Evolutionary conservation across 2,113 vertebrate genomes (phyloP).

Genomic region (Circaetus cinerascens): DNA sequence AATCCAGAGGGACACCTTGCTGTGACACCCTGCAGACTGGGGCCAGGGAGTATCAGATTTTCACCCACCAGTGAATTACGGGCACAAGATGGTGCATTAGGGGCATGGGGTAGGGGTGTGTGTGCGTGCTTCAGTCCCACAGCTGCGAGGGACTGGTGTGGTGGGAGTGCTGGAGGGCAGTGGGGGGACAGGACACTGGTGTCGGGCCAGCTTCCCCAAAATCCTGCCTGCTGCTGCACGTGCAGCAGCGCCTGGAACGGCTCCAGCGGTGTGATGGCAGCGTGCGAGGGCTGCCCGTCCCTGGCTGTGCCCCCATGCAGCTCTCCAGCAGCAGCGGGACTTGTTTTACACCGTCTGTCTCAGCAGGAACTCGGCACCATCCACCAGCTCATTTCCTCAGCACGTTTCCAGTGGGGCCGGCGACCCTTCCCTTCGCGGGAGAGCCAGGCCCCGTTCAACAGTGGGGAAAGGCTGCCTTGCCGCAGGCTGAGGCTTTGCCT

Average conservation of each 20-base stretch:
- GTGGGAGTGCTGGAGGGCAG: background rate
- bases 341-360: background rate
- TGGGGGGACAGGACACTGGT: rapidly evolving
- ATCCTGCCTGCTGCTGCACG: background rate
- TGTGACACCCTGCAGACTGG: too few relatives aligned
- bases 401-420: rapidly evolving
- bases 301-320: background rate
- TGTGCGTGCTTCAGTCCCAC: background rate
- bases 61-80: background rate
- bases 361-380: background rate
- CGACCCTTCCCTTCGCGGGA: rapidly evolving
- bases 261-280: background rate
- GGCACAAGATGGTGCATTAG: background rate
- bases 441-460: background rate
- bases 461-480: background rate
- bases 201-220: background rate
- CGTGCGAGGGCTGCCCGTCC: rapidly evolving
- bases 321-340: background rate
- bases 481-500: background rate
- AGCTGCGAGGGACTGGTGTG: rapidly evolving
- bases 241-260: background rate
- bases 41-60: background rate
- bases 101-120: rapidly evolving
- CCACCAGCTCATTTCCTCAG: background rate
- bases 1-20: background rate